phyloP scores from a whole-genome alignment of 2,797 vertebrate genomes.

The Danio albolineatus region DNA sequence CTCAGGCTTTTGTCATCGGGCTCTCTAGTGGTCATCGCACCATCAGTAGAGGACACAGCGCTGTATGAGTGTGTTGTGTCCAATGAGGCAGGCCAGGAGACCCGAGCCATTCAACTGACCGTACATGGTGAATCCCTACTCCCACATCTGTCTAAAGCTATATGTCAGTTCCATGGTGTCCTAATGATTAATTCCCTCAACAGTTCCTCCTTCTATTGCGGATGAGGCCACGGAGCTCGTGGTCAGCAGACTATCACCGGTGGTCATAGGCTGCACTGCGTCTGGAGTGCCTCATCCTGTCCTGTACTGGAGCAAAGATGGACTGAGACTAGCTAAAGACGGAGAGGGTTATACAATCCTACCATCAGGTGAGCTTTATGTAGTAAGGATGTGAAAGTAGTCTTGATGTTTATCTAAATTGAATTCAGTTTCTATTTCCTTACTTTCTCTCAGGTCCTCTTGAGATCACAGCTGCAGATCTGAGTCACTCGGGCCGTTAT shows the following conservation, averaged over 20 bases:
- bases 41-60: constrained; percentile 91
- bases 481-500: constrained; percentile 88
- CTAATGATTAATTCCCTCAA: constrained; percentile 6
- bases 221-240: constrained; percentile 90
- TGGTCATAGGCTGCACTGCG: constrained; percentile 88
- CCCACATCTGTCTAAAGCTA: background rate
- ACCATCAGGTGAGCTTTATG: constrained; percentile 83
- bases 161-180: background rate
- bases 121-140: constrained; percentile 85
- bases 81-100: constrained; percentile 89
- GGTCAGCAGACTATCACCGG: constrained; percentile 85
- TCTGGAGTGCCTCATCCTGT: constrained; percentile 89
- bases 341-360: constrained; percentile 87
- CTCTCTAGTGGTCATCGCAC: constrained; percentile 92
- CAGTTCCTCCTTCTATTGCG: constrained; percentile 95
- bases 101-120: constrained; percentile 82
- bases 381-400: background rate
- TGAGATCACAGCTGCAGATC: constrained; percentile 84
- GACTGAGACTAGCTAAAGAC: constrained; percentile 77
- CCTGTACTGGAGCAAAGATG: constrained; percentile 93
- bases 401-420: background rate
- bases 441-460: constrained; percentile 81
- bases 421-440: constrained; percentile 10
- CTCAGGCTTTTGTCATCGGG: constrained; percentile 92
- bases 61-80: constrained; percentile 87